phyloP scores from a whole-genome alignment of 1,140 invertebrate species.

The Calliopsis andreniformis region DNA sequence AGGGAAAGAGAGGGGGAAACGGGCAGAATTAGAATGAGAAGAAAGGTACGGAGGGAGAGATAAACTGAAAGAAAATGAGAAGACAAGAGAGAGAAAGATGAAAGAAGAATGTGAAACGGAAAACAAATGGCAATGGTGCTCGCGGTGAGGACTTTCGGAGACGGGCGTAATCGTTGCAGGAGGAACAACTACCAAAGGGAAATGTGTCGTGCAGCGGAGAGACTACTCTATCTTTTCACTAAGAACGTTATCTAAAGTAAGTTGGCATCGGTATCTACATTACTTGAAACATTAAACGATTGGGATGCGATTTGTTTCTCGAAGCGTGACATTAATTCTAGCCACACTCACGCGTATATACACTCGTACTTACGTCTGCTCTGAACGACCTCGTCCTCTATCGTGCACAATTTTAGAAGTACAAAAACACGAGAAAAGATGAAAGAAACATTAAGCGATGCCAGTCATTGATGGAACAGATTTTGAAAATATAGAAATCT shows the following conservation, averaged over 20 bases:
- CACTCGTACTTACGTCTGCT: background rate
- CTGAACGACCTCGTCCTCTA: constrained; percentile 3
- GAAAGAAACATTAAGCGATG: background rate
- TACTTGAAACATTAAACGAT: constrained; percentile 14
- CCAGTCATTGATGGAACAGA: too few species aligned
- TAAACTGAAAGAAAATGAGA: background rate
- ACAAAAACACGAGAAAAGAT: too few species aligned
- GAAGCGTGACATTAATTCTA: background rate
- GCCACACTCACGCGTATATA: background rate
- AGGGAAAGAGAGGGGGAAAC: background rate
- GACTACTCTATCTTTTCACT: constrained; percentile 42
- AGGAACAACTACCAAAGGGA: background rate
- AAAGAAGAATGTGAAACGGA: too few species aligned
- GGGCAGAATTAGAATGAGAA: too few species aligned
- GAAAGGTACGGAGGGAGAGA: background rate
- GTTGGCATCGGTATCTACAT: constrained; percentile 5
- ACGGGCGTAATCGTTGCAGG: background rate
- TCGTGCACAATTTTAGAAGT: background rate
- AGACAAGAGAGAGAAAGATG: too few species aligned
- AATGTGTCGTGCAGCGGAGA: constrained; percentile 40
- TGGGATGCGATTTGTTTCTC: constrained; percentile 45
- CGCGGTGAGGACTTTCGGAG: constrained; percentile 7
- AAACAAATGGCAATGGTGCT: constrained; percentile 20
- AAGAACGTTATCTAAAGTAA: constrained; percentile 21
- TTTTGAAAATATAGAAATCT: too few species aligned